phyloP scores from a whole-genome alignment of 2,797 vertebrate genomes.

The Anguilla marmorata region DNA sequence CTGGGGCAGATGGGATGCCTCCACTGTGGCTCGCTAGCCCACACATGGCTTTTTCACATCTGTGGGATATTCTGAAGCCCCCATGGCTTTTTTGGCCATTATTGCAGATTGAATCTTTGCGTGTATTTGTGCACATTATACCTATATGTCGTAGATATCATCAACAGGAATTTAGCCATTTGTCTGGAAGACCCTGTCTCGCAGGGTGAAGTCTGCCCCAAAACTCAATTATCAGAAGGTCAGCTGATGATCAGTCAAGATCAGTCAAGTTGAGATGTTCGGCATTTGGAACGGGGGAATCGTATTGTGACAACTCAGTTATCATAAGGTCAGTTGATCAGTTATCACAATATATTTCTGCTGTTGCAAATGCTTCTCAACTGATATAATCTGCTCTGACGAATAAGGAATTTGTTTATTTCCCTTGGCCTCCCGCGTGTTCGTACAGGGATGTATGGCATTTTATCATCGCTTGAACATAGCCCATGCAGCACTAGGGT shows the following conservation, averaged over 20 bases:
- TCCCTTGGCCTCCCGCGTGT: background rate
- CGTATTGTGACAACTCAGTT: background rate
- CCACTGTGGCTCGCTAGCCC: slow-evolving; percentile 50
- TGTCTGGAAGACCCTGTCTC: background rate
- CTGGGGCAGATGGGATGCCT: slow-evolving; percentile 49
- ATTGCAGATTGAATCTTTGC: background rate
- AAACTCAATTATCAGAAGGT: background rate
- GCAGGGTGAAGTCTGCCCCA: background rate
- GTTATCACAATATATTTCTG: background rate
- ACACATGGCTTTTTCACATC: slow-evolving; percentile 1
- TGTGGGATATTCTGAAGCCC: background rate
- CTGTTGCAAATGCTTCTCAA: background rate
- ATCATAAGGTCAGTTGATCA: background rate
- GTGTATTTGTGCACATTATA: background rate
- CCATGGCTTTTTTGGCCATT: background rate
- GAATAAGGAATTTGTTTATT: background rate
- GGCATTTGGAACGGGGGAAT: background rate
- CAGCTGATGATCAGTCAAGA: background rate
- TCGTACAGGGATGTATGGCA: background rate
- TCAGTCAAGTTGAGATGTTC: background rate
- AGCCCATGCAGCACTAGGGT: background rate
- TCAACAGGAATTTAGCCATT: background rate
- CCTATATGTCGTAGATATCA: background rate
- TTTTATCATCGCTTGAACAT: background rate
- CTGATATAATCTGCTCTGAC: background rate